These are phyloP conservation scores for Cebus imitator DNA, from an alignment of 2,113 vertebrate species.

Conservation along the genomic window DNA sequence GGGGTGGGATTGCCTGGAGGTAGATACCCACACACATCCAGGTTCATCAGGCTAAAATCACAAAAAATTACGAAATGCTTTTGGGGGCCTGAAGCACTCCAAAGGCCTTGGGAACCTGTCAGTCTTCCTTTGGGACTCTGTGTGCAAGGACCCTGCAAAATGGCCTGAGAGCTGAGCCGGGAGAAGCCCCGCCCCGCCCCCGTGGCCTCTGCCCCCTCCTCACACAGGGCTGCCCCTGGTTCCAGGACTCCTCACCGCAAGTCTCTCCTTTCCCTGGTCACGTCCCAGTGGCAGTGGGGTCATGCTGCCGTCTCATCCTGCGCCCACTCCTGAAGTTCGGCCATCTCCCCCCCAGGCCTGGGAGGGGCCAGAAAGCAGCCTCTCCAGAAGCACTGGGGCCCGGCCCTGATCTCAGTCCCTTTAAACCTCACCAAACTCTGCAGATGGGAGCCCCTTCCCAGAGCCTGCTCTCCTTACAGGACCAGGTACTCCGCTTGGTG, in stretches of 20 bases:
- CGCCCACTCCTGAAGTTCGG: not conserved
- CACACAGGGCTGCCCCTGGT: not conserved
- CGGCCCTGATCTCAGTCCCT: accelerated
- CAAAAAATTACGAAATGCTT: not conserved
- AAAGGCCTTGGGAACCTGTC: not conserved
- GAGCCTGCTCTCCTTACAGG: not conserved
- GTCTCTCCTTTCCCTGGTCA: not conserved
- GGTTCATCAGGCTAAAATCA: not conserved
- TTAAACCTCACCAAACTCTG: not conserved
- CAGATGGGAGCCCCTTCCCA: not conserved
- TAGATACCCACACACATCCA: too few species aligned
- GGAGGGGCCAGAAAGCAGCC: not conserved
- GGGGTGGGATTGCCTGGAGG: not conserved
- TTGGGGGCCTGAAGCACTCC: not conserved
- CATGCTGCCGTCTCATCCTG: not conserved
- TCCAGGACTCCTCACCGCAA: not conserved
- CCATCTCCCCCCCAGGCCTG: not conserved
- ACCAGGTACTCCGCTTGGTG: accelerated
- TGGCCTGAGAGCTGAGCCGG: not conserved
- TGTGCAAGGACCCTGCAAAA: not conserved
- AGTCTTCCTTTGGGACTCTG: not conserved
- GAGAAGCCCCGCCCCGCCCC: not conserved
- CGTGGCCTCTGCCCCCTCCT: not conserved
- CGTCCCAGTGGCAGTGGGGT: not conserved
- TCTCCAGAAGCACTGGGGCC: not conserved